phyloP scores from a whole-genome alignment of 1,140 invertebrate genomes.

The Brachionus calyciflorus region DNA sequence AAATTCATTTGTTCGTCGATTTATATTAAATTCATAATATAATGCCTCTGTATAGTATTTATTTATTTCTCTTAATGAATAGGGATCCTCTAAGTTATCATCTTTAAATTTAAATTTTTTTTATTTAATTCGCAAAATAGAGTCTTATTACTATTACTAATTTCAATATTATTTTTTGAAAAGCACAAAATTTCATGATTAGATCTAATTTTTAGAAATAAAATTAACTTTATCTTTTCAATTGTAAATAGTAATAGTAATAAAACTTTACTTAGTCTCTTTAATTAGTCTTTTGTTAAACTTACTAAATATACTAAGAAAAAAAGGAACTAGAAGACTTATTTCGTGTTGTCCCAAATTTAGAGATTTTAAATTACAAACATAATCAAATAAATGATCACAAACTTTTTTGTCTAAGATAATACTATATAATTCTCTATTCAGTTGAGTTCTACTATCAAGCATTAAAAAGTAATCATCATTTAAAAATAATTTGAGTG shows the following conservation, averaged over 20 bases:
- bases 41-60: background rate
- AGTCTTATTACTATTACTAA: background rate
- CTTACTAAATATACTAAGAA: background rate
- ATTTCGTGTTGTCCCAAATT: background rate
- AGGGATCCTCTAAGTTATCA: background rate
- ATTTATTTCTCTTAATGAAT: background rate
- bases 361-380: background rate
- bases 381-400: background rate
- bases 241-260: too few relatives aligned
- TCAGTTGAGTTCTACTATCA: background rate
- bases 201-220: background rate
- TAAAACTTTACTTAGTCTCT: background rate
- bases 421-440: background rate
- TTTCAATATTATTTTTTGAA: too few relatives aligned
- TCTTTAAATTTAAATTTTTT: background rate
- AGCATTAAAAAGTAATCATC: slow-evolving; percentile 20
- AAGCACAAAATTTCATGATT: background rate
- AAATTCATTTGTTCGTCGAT: background rate
- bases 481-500: background rate
- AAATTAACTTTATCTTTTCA: background rate
- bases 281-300: background rate
- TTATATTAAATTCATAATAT: background rate
- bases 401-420: background rate
- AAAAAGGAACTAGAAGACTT: background rate
- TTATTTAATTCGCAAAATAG: background rate